Percentiles rank a stretch among this genome's conserved stretches.
Evolutionary conservation across 92 coral and sea anemone genomes (phyloP).

Genomic region (Hydrozoanthus gracilis): DNA sequence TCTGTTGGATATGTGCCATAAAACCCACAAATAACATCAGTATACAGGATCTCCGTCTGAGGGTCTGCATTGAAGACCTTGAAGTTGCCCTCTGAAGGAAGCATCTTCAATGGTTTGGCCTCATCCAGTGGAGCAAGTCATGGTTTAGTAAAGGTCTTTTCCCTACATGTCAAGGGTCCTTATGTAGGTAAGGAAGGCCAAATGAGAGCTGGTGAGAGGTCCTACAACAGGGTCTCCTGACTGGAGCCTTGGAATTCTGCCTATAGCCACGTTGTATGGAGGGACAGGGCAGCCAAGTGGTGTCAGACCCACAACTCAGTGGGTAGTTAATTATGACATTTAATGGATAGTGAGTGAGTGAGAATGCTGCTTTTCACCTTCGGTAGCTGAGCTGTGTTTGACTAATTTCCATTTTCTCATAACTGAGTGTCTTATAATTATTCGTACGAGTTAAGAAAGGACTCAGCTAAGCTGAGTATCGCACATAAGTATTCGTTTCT

Average conservation of each 20-base stretch:
- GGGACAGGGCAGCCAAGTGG: constrained; percentile 2
- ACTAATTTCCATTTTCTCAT: too few species aligned
- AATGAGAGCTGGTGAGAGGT: neutral
- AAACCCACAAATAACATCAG: neutral
- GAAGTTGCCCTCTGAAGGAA: too few species aligned
- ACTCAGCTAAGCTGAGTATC: too few species aligned
- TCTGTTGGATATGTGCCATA: neutral
- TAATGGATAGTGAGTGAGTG: neutral
- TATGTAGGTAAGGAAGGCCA: neutral
- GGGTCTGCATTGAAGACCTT: neutral
- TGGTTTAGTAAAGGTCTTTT: neutral
- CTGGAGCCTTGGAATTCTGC: constrained; percentile 8
- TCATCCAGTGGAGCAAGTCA: neutral
- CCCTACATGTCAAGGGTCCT: neutral
- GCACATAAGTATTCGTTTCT: too few species aligned
- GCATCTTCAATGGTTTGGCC: neutral
- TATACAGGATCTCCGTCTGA: neutral
- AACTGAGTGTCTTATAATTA: too few species aligned
- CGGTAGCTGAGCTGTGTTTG: too few species aligned
- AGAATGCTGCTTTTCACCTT: neutral
- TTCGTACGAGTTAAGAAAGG: too few species aligned
- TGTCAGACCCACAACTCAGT: too few species aligned
- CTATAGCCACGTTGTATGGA: neutral
- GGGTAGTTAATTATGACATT: neutral
- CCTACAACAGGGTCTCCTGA: neutral